A percentile compares a stretch with the other conserved stretches of the same genome.
These are phyloP conservation scores for Sinohyriopsis cumingii DNA, from an alignment of 2,888 invertebrate genomes.

Conservation along the genomic window DNA sequence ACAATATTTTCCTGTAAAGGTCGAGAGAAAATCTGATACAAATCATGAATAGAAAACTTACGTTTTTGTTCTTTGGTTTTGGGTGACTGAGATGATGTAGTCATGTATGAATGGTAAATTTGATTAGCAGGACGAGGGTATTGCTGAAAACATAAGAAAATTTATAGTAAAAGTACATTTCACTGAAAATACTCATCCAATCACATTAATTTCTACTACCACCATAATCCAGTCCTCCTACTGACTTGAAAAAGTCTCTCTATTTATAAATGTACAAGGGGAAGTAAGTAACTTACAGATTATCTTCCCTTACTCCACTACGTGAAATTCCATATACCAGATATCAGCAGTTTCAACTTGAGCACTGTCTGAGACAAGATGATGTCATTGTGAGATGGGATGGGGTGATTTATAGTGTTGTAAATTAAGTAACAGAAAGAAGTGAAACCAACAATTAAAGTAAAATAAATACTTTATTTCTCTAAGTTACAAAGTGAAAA, in stretches of 20 bases:
- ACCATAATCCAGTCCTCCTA: not conserved
- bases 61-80: slow-evolving; percentile 22
- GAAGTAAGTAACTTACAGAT: too few relatives aligned
- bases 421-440: too few relatives aligned
- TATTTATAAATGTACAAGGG: too few relatives aligned
- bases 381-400: too few relatives aligned
- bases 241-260: not conserved
- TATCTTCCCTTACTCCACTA: too few relatives aligned
- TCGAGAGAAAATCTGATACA: not conserved
- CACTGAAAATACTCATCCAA: not conserved
- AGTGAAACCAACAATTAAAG: too few relatives aligned
- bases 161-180: not conserved
- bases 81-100: not conserved
- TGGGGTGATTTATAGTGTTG: too few relatives aligned
- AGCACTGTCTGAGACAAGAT: too few relatives aligned
- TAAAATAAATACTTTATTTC: too few relatives aligned
- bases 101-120: slow-evolving; percentile 54
- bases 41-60: slow-evolving; percentile 3
- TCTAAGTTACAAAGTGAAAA: too few relatives aligned
- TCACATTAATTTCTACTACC: not conserved
- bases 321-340: too few relatives aligned
- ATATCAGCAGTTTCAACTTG: too few relatives aligned
- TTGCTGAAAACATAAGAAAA: slow-evolving; percentile 58
- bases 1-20: not conserved
- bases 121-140: slow-evolving; percentile 67